A percentile compares a stretch with the other conserved stretches of the same genome.
Conservation (phyloP, 2,797 vertebrate species). For the Sparus aurata region DNA sequence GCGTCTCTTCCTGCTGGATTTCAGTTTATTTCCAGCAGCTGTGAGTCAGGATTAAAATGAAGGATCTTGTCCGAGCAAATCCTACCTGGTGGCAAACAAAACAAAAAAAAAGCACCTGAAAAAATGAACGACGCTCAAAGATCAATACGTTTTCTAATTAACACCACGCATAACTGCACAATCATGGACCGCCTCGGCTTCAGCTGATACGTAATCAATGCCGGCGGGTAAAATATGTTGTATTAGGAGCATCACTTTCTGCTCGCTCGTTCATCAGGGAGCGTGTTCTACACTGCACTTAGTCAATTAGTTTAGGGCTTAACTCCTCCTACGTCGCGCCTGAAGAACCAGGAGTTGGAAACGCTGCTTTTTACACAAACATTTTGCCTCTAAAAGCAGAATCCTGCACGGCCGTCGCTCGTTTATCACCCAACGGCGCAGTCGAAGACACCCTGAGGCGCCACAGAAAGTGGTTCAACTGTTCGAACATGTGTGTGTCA, state of each 20-base stretch:
- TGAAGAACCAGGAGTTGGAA: background rate
- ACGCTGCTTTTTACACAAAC: background rate
- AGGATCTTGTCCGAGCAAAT: background rate
- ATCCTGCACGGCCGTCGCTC: slow-evolving; percentile 32
- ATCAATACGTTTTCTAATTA: background rate
- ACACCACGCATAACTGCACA: background rate
- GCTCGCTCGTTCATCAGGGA: too few relatives aligned
- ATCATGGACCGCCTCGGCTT: background rate
- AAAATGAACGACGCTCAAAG: background rate
- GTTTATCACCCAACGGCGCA: slow-evolving; percentile 48
- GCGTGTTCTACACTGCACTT: background rate
- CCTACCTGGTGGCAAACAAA: background rate
- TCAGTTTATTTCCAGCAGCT: background rate
- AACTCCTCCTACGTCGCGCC: background rate
- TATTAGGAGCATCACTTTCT: background rate
- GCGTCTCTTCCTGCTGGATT: background rate
- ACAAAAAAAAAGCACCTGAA: background rate
- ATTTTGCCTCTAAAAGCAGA: slow-evolving; percentile 1
- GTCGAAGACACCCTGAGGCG: slow-evolving; percentile 33
- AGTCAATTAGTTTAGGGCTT: background rate
- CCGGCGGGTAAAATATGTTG: too few relatives aligned
- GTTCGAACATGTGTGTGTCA: slow-evolving; percentile 43
- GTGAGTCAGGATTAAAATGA: too few relatives aligned
- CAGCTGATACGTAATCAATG: background rate
- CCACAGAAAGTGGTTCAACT: slow-evolving; percentile 41